Conservation (phyloP, 2,797 vertebrate species). For the Brachymystax lenok region DNA sequence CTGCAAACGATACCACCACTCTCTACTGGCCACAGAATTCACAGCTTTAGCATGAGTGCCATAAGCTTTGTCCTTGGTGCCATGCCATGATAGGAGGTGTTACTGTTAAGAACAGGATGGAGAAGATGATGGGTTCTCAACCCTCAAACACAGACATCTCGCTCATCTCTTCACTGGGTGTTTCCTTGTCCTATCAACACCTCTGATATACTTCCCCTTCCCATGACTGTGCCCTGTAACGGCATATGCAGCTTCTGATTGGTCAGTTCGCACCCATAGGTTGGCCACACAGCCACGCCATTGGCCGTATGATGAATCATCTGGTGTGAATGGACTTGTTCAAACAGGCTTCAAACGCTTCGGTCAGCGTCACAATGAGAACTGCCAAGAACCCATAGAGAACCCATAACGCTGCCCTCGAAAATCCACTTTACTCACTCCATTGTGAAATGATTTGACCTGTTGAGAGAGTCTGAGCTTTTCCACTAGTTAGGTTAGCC, state of each 20-base stretch:
- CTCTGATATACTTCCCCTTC: slow-evolving; percentile 26
- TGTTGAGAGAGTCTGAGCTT: neutral
- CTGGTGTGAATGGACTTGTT: neutral
- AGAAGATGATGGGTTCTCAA: neutral
- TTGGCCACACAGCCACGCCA: neutral
- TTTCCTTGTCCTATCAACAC: slow-evolving; percentile 35
- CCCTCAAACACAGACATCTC: slow-evolving; percentile 22
- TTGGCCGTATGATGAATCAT: neutral
- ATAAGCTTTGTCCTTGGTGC: neutral
- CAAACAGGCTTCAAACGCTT: neutral
- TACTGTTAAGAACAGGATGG: too few species aligned
- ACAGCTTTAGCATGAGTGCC: neutral
- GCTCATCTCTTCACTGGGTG: neutral
- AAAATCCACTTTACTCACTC: neutral
- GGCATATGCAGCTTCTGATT: slow-evolving; percentile 57
- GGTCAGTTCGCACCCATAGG: slow-evolving; percentile 35
- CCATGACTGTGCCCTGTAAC: slow-evolving; percentile 26
- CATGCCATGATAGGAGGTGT: neutral
- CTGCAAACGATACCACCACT: neutral
- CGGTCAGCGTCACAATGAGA: slow-evolving; percentile 20
- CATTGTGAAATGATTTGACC: neutral
- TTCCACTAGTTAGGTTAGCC: neutral
- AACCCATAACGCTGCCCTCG: slow-evolving; percentile 13
- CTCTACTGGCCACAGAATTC: neutral
- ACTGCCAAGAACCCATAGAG: slow-evolving; percentile 37